Evolutionary conservation across 2,888 invertebrate species (phyloP), one percentile per base, ranked within the genome.

Genomic region (Amiota mariae): DNA sequence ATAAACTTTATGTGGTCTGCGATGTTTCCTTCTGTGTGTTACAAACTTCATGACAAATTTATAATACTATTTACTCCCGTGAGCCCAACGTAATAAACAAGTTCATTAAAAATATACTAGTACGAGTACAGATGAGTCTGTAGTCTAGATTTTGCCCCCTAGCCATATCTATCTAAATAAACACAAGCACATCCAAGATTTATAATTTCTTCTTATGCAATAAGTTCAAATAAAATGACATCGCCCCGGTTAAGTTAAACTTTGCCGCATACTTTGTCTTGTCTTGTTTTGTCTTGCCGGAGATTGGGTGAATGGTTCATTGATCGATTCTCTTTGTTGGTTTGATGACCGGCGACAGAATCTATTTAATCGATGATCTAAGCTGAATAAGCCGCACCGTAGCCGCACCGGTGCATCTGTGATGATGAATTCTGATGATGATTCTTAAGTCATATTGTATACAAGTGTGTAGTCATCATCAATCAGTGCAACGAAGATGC

Each of bases 201-300:
- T 51, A 12, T 12, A 51, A n/a, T 57, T 13, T 11, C 18, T 48
- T 47, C 20, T 63, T 13, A 71, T 48, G 6, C 8, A 59, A 54
- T 6, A 70, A 70, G 57, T 70, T 57, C 47, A 70, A 57, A 57
- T 57, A 47, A 46, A 59, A 71, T 20, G 24, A 71, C 20, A 49
- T 49, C 61, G 13, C 71, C 48, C 12, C n/a, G 70, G 56, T 56
- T 56, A 15, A 56, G 36, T 51, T 12, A n/a, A 36, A 36, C 36
- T 36, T 36, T 36, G 36, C 4, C 36, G 36, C 36, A 36, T 36
- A 36, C 36, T 36, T 36, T 36, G 36, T 36, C 8, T 36, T 36
- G 36, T 36, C 36, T 36, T 54, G 36, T 36, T 6, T 36, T 54
- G 54, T 51, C 54, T 4, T 51, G 54, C n/a, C 12, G 54, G 12